phyloP scores from a whole-genome alignment of 2,888 invertebrate genomes.

The Epinotia ramella region DNA sequence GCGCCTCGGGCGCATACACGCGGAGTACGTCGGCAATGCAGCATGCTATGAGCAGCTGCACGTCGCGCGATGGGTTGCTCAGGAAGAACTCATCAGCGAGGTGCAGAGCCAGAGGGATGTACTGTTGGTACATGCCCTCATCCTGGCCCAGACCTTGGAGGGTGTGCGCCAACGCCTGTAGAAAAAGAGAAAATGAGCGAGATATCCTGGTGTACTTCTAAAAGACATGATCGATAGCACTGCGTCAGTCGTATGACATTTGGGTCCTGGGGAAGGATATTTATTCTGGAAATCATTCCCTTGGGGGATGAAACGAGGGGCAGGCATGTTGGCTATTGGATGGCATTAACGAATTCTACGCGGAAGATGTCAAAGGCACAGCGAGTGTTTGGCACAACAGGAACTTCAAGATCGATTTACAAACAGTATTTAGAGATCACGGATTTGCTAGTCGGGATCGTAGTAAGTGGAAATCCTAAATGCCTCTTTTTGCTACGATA shows the following conservation, averaged over 20 bases:
- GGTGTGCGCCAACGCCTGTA: constrained; percentile 94
- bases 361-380: neutral
- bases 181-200: neutral
- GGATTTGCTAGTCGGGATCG: too few relatives aligned
- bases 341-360: neutral
- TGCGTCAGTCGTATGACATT: too few relatives aligned
- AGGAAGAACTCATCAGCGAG: constrained; percentile 97
- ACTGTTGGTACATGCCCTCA: constrained; percentile 96
- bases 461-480: too few relatives aligned
- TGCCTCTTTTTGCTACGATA: too few relatives aligned
- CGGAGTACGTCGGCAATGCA: constrained; percentile 98
- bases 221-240: too few relatives aligned
- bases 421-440: too few relatives aligned
- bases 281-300: too few relatives aligned
- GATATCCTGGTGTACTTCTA: too few relatives aligned
- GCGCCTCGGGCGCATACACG: constrained; percentile 98
- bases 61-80: constrained; percentile 95
- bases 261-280: too few relatives aligned
- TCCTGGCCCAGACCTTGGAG: constrained; percentile 98
- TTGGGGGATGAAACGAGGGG: too few relatives aligned
- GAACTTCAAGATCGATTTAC: neutral
- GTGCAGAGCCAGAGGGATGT: constrained; percentile 96
- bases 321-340: neutral
- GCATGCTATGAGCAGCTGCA: constrained; percentile 97
- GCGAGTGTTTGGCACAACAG: neutral